Percentiles rank a stretch among this genome's conserved stretches.
Conservation (phyloP, 2,888 invertebrate genomes). For the Adelognathus sp. region DNA sequence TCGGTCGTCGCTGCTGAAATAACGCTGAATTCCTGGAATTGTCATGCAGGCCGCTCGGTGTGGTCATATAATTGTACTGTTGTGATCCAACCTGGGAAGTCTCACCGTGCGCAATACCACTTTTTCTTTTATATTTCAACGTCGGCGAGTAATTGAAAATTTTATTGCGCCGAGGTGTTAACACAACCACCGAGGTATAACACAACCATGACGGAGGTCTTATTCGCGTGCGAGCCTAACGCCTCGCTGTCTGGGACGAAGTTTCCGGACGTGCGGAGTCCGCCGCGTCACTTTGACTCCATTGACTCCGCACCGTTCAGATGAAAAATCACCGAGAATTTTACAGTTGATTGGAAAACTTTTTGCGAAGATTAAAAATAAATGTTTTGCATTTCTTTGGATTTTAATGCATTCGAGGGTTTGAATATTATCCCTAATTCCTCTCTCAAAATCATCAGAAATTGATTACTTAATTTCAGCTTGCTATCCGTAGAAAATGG, state of each 20-base stretch:
- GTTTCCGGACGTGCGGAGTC: background rate
- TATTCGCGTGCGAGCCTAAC: background rate
- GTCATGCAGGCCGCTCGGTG: slow-evolving; percentile 36
- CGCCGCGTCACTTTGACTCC: background rate
- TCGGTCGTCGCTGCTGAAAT: slow-evolving; percentile 4
- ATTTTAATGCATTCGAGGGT: no score
- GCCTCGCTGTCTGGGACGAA: background rate
- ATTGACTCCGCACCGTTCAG: no score
- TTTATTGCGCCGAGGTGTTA: background rate
- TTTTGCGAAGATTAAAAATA: no score
- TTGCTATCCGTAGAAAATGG: no score
- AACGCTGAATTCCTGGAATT: slow-evolving; percentile 47
- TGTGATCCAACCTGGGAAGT: background rate
- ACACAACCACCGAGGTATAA: background rate
- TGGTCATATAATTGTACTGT: background rate
- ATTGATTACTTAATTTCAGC: no score
- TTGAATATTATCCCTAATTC: no score
- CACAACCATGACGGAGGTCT: background rate
- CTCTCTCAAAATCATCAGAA: no score
- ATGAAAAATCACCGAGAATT: no score
- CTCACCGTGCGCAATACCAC: background rate
- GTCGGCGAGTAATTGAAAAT: background rate
- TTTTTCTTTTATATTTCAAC: background rate
- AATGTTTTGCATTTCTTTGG: no score
- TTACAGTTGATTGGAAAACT: no score